These are phyloP conservation scores for Folsomia candida DNA, from an alignment of 2,888 invertebrate genomes.

Conservation along the genomic window DNA sequence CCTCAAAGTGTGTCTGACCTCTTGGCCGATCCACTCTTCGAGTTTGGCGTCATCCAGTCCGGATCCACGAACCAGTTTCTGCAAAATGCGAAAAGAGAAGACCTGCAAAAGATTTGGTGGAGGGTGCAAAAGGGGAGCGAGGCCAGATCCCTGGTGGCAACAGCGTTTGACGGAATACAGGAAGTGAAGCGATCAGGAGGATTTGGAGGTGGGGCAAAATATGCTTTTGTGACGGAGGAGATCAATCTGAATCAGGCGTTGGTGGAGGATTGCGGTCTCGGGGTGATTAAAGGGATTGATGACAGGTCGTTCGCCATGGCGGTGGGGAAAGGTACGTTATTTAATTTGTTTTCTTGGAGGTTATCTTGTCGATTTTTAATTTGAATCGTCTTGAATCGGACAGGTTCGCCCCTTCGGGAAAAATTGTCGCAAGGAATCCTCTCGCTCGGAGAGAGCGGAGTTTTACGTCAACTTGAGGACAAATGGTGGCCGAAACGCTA, in stretches of 20 bases:
- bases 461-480: constrained; percentile 43
- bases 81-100: constrained; percentile 46
- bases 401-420: constrained; percentile 44
- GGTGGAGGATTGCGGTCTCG: constrained; percentile 41
- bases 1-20: constrained; percentile 33
- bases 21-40: constrained; percentile 39
- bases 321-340: constrained; percentile 41
- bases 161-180: constrained; percentile 34
- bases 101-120: constrained; percentile 49
- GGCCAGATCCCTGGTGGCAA: constrained; percentile 28
- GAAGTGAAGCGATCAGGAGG: constrained; percentile 33
- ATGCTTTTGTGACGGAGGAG: constrained; percentile 46
- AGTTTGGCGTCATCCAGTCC: constrained; percentile 44
- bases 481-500: constrained; percentile 47
- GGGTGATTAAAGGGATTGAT: constrained; percentile 41
- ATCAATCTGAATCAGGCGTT: constrained; percentile 44
- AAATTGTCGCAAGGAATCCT: constrained; percentile 46
- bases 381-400: too few species aligned
- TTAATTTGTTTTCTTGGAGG: neutral
- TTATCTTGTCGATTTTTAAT: neutral
- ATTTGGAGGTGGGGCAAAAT: too few species aligned
- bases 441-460: constrained; percentile 43
- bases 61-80: constrained; percentile 45
- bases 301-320: constrained; percentile 41
- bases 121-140: constrained; percentile 39